Conservation (phyloP, 2,888 invertebrate species). For the Acrocera orbiculus region DNA sequence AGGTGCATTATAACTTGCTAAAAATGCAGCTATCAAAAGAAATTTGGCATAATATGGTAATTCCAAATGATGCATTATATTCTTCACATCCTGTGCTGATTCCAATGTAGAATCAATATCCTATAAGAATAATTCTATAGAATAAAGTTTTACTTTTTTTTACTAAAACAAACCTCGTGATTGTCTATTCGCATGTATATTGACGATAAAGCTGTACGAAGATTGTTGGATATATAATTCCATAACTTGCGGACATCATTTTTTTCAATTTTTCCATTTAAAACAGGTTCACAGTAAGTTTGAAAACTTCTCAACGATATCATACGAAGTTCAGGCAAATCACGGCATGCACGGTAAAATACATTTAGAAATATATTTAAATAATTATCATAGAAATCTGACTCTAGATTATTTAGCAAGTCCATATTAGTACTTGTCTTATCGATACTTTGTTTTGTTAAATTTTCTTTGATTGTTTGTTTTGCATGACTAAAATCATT, state of each 20-base stretch:
- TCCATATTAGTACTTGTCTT: conserved; percentile 11
- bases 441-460: conserved; percentile 22
- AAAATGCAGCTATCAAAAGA: conserved; percentile 72
- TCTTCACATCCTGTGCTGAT: conserved; percentile 30
- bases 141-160: not conserved
- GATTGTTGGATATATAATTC: conserved; percentile 58
- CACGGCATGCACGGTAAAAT: conserved; percentile 68
- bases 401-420: conserved; percentile 11
- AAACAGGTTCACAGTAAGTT: conserved; percentile 64
- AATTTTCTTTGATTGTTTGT: conserved; percentile 21
- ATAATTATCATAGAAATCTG: conserved; percentile 57
- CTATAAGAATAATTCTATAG: not conserved
- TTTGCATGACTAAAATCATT: conserved; percentile 20
- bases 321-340: conserved; percentile 64
- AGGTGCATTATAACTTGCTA: conserved; percentile 83
- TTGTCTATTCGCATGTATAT: conserved; percentile 52
- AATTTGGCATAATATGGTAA: conserved; percentile 81
- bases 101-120: conserved; percentile 3
- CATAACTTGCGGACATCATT: conserved; percentile 55
- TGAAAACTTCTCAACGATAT: conserved; percentile 60
- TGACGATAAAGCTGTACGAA: conserved; percentile 55
- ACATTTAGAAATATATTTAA: conserved; percentile 67
- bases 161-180: no score
- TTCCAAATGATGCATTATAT: conserved; percentile 50
- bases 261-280: conserved; percentile 41